Evolutionary conservation across 92 coral and sea anemone genomes (phyloP).

Genomic region (Zoanthus gigantus): DNA sequence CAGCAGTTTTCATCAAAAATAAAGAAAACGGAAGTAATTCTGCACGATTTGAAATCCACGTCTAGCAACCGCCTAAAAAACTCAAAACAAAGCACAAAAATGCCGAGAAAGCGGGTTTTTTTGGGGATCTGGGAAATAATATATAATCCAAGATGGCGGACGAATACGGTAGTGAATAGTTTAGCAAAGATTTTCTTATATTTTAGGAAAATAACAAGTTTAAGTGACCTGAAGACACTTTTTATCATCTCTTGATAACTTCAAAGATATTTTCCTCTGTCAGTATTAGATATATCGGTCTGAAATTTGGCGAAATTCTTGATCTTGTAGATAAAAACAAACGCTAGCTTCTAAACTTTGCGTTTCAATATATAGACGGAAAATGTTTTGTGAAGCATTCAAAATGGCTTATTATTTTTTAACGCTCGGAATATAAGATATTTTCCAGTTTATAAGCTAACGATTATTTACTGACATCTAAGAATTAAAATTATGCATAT

Average conservation of each 20-base stretch:
- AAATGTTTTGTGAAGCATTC: background rate
- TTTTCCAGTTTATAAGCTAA: background rate
- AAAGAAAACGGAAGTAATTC: background rate
- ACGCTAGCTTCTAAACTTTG: background rate
- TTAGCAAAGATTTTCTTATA: background rate
- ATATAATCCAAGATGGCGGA: background rate
- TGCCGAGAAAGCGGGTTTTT: no score
- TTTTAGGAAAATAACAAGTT: background rate
- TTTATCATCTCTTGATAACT: background rate
- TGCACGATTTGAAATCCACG: background rate
- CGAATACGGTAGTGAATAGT: background rate
- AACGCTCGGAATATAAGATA: background rate
- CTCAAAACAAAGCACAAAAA: background rate
- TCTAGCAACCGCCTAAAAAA: background rate
- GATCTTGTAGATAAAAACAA: background rate
- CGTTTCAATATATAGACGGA: background rate
- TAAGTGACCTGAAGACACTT: background rate
- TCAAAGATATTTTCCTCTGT: slow-evolving; percentile 1
- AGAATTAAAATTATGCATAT: background rate
- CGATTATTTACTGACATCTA: background rate
- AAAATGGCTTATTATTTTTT: background rate
- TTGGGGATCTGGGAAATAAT: background rate
- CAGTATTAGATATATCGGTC: background rate
- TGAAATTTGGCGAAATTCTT: background rate
- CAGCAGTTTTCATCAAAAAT: background rate